phyloP scores from a whole-genome alignment of 2,797 vertebrate species.

The Sebastes diploproa region DNA sequence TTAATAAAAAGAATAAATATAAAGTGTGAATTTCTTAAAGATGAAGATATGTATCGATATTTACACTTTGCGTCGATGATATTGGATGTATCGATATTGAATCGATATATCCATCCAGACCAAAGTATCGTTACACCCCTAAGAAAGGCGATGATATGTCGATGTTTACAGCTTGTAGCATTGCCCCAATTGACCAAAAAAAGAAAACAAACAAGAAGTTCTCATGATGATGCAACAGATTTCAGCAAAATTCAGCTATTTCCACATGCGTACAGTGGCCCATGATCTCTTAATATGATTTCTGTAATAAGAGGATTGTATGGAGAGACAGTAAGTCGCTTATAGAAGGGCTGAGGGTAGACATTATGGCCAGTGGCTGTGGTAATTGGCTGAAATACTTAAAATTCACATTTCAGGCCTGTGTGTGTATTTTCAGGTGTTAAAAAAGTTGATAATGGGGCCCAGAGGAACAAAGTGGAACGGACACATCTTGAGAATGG shows the following conservation, averaged over 20 bases:
- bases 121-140: no score
- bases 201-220: background rate
- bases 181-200: background rate
- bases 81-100: no score
- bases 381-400: background rate
- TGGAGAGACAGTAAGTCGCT: background rate
- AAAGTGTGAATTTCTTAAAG: no score
- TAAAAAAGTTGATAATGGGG: background rate
- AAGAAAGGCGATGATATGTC: no score
- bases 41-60: no score
- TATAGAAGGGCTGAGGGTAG: background rate
- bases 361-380: background rate
- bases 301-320: background rate
- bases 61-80: no score
- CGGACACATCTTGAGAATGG: background rate
- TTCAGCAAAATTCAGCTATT: background rate
- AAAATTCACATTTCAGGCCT: background rate
- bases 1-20: no score
- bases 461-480: slow-evolving; percentile 7
- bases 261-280: background rate
- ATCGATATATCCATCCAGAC: no score
- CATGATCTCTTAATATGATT: background rate
- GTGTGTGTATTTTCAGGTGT: background rate
- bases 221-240: background rate
- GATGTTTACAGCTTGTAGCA: background rate